phyloP scores from a whole-genome alignment of 1,140 invertebrate species.

The Drosophila kepulauana region DNA sequence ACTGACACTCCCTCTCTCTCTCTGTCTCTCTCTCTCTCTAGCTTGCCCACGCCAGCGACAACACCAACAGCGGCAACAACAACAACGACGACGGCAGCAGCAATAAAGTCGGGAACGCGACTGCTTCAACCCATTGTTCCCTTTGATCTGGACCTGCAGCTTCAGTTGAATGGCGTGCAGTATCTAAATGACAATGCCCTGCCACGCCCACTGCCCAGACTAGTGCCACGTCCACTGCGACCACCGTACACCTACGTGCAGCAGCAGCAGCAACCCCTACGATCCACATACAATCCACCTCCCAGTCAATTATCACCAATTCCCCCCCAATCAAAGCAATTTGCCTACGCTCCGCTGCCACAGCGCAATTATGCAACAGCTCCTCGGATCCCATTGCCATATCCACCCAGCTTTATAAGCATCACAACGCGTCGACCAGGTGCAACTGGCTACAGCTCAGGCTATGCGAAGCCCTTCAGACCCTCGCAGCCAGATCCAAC shows the following conservation, averaged over 20 bases:
- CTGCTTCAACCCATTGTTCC: slow-evolving; percentile 68
- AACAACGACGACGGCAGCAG: slow-evolving; percentile 22
- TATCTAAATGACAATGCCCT: slow-evolving; percentile 53
- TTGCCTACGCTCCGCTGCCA: slow-evolving; percentile 56
- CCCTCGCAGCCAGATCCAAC: slow-evolving; percentile 66
- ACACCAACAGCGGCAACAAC: slow-evolving; percentile 26
- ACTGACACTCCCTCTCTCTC: slow-evolving; percentile 1
- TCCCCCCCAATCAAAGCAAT: slow-evolving; percentile 69
- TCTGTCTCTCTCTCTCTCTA: slow-evolving; percentile 12
- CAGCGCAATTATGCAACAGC: slow-evolving; percentile 59
- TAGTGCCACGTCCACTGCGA: slow-evolving; percentile 31
- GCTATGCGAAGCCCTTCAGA: slow-evolving; percentile 50
- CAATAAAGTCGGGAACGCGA: slow-evolving; percentile 32
- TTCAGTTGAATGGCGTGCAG: slow-evolving; percentile 53
- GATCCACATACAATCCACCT: slow-evolving; percentile 2
- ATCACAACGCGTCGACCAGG: slow-evolving; percentile 65
- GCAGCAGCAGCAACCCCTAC: neutral
- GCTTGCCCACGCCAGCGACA: slow-evolving; percentile 53
- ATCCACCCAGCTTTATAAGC: slow-evolving; percentile 79
- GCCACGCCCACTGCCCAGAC: slow-evolving; percentile 34
- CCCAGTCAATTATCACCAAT: neutral
- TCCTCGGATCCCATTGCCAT: slow-evolving; percentile 64
- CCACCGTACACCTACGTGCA: slow-evolving; percentile 34
- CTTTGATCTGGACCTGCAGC: slow-evolving; percentile 65
- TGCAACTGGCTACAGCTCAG: neutral